Evolutionary conservation across 1,140 invertebrate species (phyloP).

Genomic region (Scaptodrosophila lebanonensis): DNA sequence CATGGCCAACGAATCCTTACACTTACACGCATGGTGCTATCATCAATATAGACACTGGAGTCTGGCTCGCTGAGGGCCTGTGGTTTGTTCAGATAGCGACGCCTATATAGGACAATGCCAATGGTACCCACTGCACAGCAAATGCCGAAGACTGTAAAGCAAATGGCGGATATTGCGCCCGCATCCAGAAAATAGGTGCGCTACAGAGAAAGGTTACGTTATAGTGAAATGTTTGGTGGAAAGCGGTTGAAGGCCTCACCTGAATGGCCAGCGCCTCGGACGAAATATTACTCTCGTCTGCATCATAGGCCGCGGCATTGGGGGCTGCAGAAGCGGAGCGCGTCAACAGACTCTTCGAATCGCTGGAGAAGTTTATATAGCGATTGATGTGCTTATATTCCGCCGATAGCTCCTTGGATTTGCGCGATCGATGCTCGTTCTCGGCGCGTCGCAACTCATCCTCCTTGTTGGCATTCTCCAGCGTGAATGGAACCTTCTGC

Average conservation of each 20-base stretch:
- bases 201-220: conserved; percentile 35
- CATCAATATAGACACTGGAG: conserved; percentile 92
- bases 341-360: conserved; percentile 64
- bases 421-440: conserved; percentile 64
- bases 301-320: conserved; percentile 38
- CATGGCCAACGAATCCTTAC: conserved; percentile 61
- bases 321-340: conserved; percentile 58
- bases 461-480: conserved; percentile 71
- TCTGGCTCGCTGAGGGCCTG: conserved; percentile 91
- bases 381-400: conserved; percentile 75
- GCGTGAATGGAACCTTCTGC: conserved; percentile 57
- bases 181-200: conserved; percentile 80
- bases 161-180: conserved; percentile 85
- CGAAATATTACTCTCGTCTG: conserved; percentile 67
- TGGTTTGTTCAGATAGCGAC: conserved; percentile 87
- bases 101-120: conserved; percentile 85
- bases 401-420: conserved; percentile 67
- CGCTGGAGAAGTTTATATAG: conserved; percentile 71
- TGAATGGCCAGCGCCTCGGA: conserved; percentile 70
- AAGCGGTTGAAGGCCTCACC: conserved; percentile 29
- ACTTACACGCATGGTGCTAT: conserved; percentile 90
- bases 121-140: conserved; percentile 83
- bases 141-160: conserved; percentile 82
- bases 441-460: conserved; percentile 64
- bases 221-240: no score